Base-by-base conservation (phyloP, 1,140 invertebrate genomes). In the Helicorthomorpha holstii region DNA sequence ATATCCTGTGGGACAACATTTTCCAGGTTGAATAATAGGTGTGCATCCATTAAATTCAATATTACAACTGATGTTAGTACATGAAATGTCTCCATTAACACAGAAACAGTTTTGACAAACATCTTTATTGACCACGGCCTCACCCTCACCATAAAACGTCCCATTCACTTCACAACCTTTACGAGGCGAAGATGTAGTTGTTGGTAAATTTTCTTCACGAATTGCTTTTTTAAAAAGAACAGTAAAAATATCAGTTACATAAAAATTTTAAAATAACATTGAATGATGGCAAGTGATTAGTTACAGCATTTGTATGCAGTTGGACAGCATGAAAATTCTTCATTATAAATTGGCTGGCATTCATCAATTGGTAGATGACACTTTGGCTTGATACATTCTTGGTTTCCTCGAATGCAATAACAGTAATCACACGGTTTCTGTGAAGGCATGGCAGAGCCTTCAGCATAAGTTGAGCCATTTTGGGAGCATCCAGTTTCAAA, bases 1-100 rank as follows among this genome's bases (percentile, higher is more conserved):
- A 60, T 88, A 89, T 59, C 82, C 83, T 41, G 80, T 79, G 22
- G 85, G 83, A 64, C 85, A 89, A 64, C 85, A 89, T 61, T 86
- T 78, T 23, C 83, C 84, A 50, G 74, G 69, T 38, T 76, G 75
- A 25, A 84, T 74, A 26, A 88, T 75, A 1, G 85, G 84, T 49
- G 68, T 73, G 63, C 85, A 90, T 38, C 81, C 82, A 55, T 78
- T 73, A 49, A 86, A 68, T 0, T 79, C 74, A 14, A 80, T 79
- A 2, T 81, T 77, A 58, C 84, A 87, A 12, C 80, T 76, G 42
- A 84, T 71, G 1, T 81, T 77, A 47, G 82, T 79, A 63, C 85
- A 90, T 10, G 77, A 73, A 21, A 85, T 70, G 0, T 74, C 67
- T 1, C 81, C 82, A 51, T 76, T 73, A 50, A 86, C 74, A 65